These are phyloP conservation scores for Phylloscopus trochilus DNA, from an alignment of 2,113 vertebrate genomes.

Conservation along the genomic window DNA sequence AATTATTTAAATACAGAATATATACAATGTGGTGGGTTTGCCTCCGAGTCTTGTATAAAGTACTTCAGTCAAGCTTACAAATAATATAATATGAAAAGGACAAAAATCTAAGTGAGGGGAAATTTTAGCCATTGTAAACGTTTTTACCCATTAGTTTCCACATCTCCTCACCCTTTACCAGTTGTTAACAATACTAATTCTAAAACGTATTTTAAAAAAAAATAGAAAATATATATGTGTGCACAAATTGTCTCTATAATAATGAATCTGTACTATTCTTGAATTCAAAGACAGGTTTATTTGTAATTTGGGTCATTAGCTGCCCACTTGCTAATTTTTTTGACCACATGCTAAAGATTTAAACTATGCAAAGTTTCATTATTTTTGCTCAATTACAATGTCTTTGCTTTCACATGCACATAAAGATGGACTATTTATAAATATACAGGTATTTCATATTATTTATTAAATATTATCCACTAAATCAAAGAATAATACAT, in stretches of 20 bases:
- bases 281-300: not conserved
- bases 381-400: not conserved
- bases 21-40: not conserved
- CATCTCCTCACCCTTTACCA: not conserved
- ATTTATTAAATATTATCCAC: not conserved
- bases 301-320: not conserved
- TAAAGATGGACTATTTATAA: not conserved
- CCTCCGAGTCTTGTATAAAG: not conserved
- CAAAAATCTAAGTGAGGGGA: not conserved
- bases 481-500: not conserved
- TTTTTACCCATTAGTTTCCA: not conserved
- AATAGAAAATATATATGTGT: not conserved
- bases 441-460: not conserved
- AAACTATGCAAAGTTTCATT: not conserved
- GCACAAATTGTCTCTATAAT: not conserved
- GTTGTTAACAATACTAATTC: not conserved
- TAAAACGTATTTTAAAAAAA: not conserved
- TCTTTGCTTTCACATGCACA: not conserved
- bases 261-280: not conserved
- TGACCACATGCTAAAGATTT: not conserved
- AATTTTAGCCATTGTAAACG: not conserved
- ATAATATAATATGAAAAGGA: not conserved
- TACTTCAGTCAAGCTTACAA: not conserved
- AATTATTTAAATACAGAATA: conserved; percentile 40
- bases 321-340: not conserved